Percentiles rank a stretch among this genome's conserved stretches.
Evolutionary conservation across 2,888 invertebrate species (phyloP).

Genomic region (Ametastegia equiseti): DNA sequence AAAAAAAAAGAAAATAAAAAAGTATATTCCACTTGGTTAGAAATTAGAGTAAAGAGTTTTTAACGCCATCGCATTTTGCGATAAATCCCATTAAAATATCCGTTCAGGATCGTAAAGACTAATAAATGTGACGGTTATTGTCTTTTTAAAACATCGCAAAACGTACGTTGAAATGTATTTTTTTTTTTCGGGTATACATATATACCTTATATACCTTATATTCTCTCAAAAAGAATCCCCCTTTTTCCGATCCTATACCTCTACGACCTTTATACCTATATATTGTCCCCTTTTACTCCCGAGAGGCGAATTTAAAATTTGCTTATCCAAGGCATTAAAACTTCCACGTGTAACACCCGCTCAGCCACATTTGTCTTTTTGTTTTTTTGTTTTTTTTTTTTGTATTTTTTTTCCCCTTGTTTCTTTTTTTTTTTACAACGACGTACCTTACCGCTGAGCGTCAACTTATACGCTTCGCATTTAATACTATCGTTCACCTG

Average conservation of each 20-base stretch:
- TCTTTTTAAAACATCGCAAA: not conserved
- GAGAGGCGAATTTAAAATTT: slow-evolving; percentile 11
- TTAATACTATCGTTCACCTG: not conserved
- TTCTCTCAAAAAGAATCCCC: not conserved
- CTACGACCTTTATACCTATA: not conserved
- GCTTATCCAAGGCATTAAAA: slow-evolving; percentile 29
- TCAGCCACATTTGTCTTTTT: not conserved
- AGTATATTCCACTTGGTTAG: no score
- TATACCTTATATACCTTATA: not conserved
- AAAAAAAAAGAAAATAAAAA: no score
- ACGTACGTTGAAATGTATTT: not conserved
- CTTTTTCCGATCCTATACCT: not conserved
- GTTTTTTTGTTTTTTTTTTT: not conserved
- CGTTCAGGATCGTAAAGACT: no score
- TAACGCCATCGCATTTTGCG: no score
- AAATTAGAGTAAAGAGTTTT: no score
- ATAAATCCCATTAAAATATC: no score
- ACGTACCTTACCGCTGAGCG: not conserved
- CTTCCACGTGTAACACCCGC: not conserved
- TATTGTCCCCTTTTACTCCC: not conserved
- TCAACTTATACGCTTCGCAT: not conserved
- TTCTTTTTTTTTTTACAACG: not conserved
- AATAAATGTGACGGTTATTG: not conserved
- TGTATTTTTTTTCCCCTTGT: not conserved
- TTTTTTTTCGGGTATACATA: not conserved